Evolutionary conservation across 92 coral and sea anemone genomes (phyloP).

Genomic region (Galaxea fascicularis): DNA sequence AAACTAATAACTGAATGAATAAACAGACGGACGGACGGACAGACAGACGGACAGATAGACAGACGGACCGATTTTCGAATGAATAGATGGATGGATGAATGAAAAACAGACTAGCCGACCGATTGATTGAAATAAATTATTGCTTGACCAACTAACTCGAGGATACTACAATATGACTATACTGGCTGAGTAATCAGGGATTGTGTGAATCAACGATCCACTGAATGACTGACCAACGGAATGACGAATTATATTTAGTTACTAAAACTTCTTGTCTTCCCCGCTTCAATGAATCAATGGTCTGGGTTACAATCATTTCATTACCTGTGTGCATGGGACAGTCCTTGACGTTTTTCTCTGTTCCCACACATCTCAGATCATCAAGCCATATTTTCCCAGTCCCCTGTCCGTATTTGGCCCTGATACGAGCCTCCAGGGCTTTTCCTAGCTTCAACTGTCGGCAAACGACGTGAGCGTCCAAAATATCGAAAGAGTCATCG

Average conservation of each 20-base stretch:
- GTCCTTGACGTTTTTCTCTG: slow-evolving; percentile 71
- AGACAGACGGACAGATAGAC: not conserved
- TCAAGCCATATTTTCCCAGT: slow-evolving; percentile 78
- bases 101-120: not conserved
- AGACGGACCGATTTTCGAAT: not conserved
- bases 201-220: too few relatives aligned
- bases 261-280: too few relatives aligned
- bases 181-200: too few relatives aligned
- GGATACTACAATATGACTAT: too few relatives aligned
- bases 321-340: slow-evolving; percentile 74
- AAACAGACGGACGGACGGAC: not conserved
- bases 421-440: slow-evolving; percentile 42
- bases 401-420: slow-evolving; percentile 74
- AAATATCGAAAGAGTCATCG: slow-evolving; percentile 76
- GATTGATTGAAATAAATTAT: too few relatives aligned
- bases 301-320: not conserved
- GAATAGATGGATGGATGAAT: not conserved
- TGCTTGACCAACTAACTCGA: too few relatives aligned
- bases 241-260: too few relatives aligned
- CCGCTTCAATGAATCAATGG: too few relatives aligned
- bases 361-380: slow-evolving; percentile 77
- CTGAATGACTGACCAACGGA: too few relatives aligned
- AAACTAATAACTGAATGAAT: not conserved
- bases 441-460: slow-evolving; percentile 82
- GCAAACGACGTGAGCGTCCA: slow-evolving; percentile 83